Evolutionary conservation across 2,797 vertebrate species (phyloP).

Genomic region (Spatula versicolor): DNA sequence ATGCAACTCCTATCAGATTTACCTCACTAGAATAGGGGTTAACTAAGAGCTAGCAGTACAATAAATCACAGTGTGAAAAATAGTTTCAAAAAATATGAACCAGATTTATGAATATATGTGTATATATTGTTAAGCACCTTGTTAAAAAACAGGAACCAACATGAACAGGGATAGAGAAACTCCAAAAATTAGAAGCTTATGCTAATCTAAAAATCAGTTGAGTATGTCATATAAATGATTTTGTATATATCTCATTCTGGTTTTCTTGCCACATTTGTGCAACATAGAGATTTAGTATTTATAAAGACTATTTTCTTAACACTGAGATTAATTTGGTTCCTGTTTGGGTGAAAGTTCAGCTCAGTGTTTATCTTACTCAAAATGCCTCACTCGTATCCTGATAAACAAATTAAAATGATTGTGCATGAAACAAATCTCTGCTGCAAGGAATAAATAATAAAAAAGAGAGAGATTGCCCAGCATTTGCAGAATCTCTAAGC

Average conservation of each 20-base stretch:
- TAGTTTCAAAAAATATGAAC: not conserved
- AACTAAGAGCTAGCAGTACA: not conserved
- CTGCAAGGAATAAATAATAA: slow-evolving; percentile 24
- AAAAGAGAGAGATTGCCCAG: slow-evolving; percentile 9
- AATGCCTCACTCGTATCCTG: slow-evolving; percentile 15
- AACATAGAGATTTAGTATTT: not conserved
- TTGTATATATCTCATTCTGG: not conserved
- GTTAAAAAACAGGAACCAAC: not conserved
- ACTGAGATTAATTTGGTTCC: not conserved
- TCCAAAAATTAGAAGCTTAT: not conserved
- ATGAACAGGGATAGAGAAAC: not conserved
- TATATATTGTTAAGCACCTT: not conserved
- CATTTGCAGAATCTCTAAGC: slow-evolving; percentile 1
- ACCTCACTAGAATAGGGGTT: not conserved
- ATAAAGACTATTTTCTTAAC: not conserved
- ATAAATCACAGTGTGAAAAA: not conserved
- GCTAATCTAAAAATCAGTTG: not conserved
- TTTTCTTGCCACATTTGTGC: not conserved
- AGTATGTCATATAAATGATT: not conserved
- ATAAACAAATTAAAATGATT: slow-evolving; percentile 50
- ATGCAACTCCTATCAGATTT: not conserved
- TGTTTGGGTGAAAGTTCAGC: slow-evolving; percentile 20
- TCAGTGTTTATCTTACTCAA: slow-evolving; percentile 40
- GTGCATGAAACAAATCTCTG: slow-evolving; percentile 7
- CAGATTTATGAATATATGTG: not conserved